Conservation (phyloP, 2,113 vertebrate species). For the Willisornis vidua region DNA sequence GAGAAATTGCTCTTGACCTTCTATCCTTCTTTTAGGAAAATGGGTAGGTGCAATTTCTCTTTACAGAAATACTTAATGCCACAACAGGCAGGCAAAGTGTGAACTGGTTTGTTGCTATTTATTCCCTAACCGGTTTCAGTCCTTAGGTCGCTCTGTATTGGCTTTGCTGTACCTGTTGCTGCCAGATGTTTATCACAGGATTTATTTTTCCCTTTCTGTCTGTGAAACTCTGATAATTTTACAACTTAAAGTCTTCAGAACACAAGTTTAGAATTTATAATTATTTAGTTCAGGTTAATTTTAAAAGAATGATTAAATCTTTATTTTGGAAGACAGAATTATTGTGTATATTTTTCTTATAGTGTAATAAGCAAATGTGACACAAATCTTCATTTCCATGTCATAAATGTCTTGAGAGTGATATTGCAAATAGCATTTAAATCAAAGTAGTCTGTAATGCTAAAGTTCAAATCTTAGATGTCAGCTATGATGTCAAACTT, state of each 20-base stretch:
- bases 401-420: neutral
- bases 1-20: constrained; percentile 36
- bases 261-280: neutral
- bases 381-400: neutral
- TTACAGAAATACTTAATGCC: constrained; percentile 37
- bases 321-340: neutral
- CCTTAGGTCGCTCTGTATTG: neutral
- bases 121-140: constrained; percentile 31
- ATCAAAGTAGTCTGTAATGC: neutral
- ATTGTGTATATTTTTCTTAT: neutral
- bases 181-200: neutral
- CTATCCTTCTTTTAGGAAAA: constrained; percentile 14
- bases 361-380: neutral
- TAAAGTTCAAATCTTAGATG: neutral
- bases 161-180: neutral
- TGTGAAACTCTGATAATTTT: constrained; percentile 12
- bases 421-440: neutral
- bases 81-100: neutral
- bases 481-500: neutral
- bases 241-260: neutral
- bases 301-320: neutral
- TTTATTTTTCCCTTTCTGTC: neutral
- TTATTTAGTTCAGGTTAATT: neutral
- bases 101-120: constrained; percentile 5
- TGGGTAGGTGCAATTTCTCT: constrained; percentile 4